Conservation (phyloP, 2,113 vertebrate species). For the Platysternon megacephalum region DNA sequence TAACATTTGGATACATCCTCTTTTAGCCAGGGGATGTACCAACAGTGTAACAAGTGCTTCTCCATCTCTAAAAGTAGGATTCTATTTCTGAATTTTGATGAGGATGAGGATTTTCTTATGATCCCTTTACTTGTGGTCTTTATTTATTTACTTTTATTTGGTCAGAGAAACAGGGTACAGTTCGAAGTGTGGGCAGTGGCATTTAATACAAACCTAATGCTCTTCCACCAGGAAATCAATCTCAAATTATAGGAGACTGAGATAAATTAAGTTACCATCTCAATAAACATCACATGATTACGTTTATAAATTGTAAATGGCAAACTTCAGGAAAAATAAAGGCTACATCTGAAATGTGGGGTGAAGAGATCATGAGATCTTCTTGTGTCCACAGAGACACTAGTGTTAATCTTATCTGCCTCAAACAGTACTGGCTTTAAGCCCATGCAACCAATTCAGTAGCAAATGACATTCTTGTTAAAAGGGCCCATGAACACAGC, state of each 20-base stretch:
- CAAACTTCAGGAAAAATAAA: rapidly evolving
- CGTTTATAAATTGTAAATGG: neutral
- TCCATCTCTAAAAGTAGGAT: neutral
- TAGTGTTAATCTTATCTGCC: neutral
- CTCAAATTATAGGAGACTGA: neutral
- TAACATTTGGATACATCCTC: neutral
- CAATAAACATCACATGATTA: neutral
- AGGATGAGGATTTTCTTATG: neutral
- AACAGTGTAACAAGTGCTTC: neutral
- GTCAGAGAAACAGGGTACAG: neutral
- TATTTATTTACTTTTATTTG: neutral
- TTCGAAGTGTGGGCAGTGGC: neutral
- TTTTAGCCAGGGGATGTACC: neutral
- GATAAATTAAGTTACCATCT: neutral
- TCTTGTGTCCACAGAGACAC: neutral
- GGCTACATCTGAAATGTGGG: neutral
- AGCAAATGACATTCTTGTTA: neutral
- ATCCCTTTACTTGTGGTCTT: neutral
- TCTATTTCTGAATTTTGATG: neutral
- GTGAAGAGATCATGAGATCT: neutral
- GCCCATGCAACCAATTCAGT: neutral
- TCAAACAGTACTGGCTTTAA: neutral
- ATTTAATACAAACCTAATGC: neutral
- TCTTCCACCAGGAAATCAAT: neutral
- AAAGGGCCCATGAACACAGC: neutral